A percentile compares a stretch with the other conserved stretches of the same genome.
These are phyloP conservation scores for Heliopora coerulea DNA, from an alignment of 92 coral and sea anemone species.

Conservation along the genomic window DNA sequence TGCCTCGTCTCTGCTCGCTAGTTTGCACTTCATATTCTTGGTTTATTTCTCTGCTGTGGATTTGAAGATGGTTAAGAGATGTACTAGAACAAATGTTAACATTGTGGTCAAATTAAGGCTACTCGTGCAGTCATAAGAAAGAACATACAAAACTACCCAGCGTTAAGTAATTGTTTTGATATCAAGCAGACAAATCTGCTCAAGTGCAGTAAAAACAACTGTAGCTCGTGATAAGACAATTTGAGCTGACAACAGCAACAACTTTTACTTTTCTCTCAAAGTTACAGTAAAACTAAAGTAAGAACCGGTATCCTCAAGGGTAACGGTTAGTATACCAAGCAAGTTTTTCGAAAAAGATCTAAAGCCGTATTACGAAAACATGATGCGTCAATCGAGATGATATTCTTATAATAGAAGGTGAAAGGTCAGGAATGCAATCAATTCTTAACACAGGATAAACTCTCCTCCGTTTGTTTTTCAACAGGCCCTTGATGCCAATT, in stretches of 20 bases:
- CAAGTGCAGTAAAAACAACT: conserved; percentile 26
- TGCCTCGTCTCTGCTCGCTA: not conserved
- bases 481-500: conserved; percentile 18
- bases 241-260: too few species aligned
- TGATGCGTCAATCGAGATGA: too few species aligned
- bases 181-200: conserved; percentile 8
- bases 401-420: not conserved
- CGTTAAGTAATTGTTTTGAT: not conserved
- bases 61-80: not conserved
- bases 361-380: too few species aligned
- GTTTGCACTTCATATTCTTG: not conserved
- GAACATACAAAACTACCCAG: conserved; percentile 9
- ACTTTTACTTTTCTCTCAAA: too few species aligned
- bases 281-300: too few species aligned
- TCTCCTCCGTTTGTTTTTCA: conserved; percentile 30
- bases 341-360: too few species aligned
- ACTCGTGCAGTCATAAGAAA: conserved; percentile 6
- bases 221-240: not conserved
- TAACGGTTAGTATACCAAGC: too few species aligned
- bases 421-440: conserved; percentile 36
- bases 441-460: conserved; percentile 21
- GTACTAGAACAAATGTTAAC: not conserved
- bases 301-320: too few species aligned
- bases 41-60: not conserved
- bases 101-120: not conserved